A percentile compares a stretch with the other conserved stretches of the same genome.
Conservation (phyloP, 2,113 vertebrate genomes). For the Corythornis vintsioides region DNA sequence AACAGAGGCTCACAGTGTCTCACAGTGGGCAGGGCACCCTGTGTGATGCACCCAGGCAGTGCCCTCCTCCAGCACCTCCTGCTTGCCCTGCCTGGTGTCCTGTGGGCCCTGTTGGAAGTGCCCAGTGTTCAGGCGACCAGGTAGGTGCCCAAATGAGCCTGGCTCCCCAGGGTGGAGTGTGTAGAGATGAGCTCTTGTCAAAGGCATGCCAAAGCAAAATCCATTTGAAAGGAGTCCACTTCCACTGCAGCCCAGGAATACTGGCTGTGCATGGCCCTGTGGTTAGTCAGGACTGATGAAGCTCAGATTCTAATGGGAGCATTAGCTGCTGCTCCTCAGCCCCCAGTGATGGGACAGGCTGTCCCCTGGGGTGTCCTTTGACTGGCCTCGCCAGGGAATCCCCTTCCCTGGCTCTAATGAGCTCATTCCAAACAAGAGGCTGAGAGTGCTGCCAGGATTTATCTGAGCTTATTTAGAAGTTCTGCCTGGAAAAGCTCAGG, state of each 20-base stretch:
- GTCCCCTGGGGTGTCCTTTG: fast-evolving
- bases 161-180: not conserved
- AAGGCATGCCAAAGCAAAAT: not conserved
- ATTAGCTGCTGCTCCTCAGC: not conserved
- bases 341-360: not conserved
- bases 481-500: not conserved
- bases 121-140: fast-evolving
- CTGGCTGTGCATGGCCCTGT: not conserved
- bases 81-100: fast-evolving
- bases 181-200: not conserved
- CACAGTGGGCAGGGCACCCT: fast-evolving
- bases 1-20: not conserved
- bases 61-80: not conserved
- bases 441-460: not conserved
- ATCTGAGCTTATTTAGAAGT: not conserved
- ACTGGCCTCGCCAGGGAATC: not conserved
- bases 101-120: not conserved
- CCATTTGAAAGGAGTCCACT: not conserved
- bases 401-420: not conserved
- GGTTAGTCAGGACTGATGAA: not conserved
- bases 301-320: not conserved
- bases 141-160: fast-evolving
- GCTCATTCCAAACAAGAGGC: not conserved
- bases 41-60: not conserved
- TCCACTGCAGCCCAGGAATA: not conserved